phyloP scores from a whole-genome alignment of 2,113 vertebrate species.

The Halcyon malimbica region DNA sequence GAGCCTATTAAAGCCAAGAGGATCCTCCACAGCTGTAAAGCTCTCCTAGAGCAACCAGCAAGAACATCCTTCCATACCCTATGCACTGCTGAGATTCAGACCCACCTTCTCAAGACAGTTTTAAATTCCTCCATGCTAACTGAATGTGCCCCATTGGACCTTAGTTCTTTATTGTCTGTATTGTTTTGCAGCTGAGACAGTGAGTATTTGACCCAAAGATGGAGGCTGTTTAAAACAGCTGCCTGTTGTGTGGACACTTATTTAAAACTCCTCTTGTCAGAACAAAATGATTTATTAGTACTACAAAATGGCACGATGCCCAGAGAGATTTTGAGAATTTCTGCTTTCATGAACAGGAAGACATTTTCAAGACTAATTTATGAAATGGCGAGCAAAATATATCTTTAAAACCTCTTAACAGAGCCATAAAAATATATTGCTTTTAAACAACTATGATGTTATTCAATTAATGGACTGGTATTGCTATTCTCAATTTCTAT shows the following conservation, averaged over 20 bases:
- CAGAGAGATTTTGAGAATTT: slow-evolving; percentile 36
- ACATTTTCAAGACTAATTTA: slow-evolving; percentile 39
- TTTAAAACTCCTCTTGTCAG: slow-evolving; percentile 20
- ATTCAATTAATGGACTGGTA: slow-evolving; percentile 23
- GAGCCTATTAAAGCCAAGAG: background rate
- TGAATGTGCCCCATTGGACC: background rate
- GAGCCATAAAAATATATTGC: slow-evolving; percentile 18
- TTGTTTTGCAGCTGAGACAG: background rate
- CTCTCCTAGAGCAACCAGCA: background rate
- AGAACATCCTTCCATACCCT: background rate
- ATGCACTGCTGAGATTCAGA: fast-evolving
- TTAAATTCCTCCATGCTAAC: background rate
- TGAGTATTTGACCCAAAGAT: slow-evolving; percentile 12
- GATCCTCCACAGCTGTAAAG: background rate
- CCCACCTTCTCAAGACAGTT: background rate
- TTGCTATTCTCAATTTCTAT: background rate
- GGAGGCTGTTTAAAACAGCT: background rate
- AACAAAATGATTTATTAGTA: slow-evolving; percentile 40
- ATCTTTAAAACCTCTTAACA: slow-evolving; percentile 31
- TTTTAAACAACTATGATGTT: slow-evolving; percentile 10
- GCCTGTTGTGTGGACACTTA: background rate
- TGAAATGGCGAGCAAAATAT: slow-evolving; percentile 9
- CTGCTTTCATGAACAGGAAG: slow-evolving; percentile 32
- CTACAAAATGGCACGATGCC: slow-evolving; percentile 34
- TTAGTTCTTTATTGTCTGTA: background rate